phyloP scores from a whole-genome alignment of 2,113 vertebrate species.

The Tauraco erythrolophus region DNA sequence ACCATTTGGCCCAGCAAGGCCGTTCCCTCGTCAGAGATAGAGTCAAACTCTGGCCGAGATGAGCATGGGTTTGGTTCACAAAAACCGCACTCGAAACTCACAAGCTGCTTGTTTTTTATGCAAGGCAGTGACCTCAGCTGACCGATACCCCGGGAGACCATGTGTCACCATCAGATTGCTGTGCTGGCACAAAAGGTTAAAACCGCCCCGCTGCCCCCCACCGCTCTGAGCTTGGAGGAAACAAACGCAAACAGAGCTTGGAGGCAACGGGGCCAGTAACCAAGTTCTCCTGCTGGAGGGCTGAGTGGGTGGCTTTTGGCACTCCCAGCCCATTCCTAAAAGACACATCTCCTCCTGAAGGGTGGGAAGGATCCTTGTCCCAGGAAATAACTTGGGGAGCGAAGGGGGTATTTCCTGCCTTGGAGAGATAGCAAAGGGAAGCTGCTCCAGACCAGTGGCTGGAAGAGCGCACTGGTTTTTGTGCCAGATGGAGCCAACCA shows the following conservation, averaged over 20 bases:
- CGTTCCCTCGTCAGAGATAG: accelerated
- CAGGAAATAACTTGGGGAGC: not conserved
- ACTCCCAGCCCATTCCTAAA: not conserved
- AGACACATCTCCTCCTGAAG: not conserved
- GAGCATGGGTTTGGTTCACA: not conserved
- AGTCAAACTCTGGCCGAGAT: not conserved
- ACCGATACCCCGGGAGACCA: not conserved
- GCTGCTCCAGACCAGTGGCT: not conserved
- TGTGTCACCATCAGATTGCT: slow-evolving; percentile 3
- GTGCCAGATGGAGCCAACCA: not conserved
- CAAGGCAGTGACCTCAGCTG: slow-evolving; percentile 24
- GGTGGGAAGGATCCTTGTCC: not conserved
- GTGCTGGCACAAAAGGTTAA: not conserved
- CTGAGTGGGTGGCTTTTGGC: slow-evolving; percentile 37
- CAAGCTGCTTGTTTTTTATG: not conserved
- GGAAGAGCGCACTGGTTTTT: not conserved
- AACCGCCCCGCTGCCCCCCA: not conserved
- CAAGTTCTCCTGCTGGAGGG: not conserved
- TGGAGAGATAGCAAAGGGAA: not conserved
- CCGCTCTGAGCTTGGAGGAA: accelerated
- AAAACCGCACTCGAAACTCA: not conserved
- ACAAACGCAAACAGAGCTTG: not conserved
- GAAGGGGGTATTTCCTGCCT: not conserved
- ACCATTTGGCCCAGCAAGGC: accelerated
- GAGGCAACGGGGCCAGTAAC: not conserved